These are phyloP conservation scores for Sceliomorpha sp. DNA, from an alignment of 2,888 invertebrate species.

Conservation along the genomic window DNA sequence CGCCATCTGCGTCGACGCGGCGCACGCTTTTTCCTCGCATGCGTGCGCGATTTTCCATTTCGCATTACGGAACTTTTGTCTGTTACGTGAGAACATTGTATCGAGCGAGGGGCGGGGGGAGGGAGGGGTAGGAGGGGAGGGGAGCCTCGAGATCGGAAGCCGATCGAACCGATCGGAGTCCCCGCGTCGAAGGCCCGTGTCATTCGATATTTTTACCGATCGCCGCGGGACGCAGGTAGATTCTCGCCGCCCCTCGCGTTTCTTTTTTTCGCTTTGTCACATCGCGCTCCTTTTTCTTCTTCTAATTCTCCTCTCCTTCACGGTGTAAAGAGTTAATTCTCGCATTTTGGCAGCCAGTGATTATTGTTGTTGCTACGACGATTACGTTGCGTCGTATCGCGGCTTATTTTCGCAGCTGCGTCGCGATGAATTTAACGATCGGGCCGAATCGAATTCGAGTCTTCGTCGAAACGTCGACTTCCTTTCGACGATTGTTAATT, in stretches of 20 bases:
- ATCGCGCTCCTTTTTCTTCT: conserved; percentile 2
- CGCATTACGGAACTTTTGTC: conserved; percentile 65
- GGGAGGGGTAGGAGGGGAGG: too few relatives aligned
- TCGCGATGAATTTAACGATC: not conserved
- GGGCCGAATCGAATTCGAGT: too few relatives aligned
- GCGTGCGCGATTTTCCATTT: conserved; percentile 62
- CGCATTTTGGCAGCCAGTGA: conserved; percentile 5
- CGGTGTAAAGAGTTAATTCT: conserved; percentile 10
- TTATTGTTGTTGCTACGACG: not conserved
- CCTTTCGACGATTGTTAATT: too few relatives aligned
- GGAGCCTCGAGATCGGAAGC: conserved; percentile 67
- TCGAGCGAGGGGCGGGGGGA: conserved; percentile 65
- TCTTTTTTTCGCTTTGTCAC: conserved; percentile 41
- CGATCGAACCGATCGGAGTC: conserved; percentile 69
- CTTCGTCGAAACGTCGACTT: too few relatives aligned
- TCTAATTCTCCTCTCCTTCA: conserved; percentile 3
- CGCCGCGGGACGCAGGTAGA: conserved; percentile 54
- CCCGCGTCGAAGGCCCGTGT: conserved; percentile 43
- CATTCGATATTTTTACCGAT: conserved; percentile 61
- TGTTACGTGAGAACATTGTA: conserved; percentile 74
- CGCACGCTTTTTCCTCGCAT: conserved; percentile 36
- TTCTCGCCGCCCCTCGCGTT: conserved; percentile 27
- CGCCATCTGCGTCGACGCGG: conserved; percentile 18
- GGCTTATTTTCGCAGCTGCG: conserved; percentile 6
- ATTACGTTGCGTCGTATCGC: conserved; percentile 1